Conservation (phyloP, 2,888 invertebrate genomes). For the Rhingia campestris region DNA sequence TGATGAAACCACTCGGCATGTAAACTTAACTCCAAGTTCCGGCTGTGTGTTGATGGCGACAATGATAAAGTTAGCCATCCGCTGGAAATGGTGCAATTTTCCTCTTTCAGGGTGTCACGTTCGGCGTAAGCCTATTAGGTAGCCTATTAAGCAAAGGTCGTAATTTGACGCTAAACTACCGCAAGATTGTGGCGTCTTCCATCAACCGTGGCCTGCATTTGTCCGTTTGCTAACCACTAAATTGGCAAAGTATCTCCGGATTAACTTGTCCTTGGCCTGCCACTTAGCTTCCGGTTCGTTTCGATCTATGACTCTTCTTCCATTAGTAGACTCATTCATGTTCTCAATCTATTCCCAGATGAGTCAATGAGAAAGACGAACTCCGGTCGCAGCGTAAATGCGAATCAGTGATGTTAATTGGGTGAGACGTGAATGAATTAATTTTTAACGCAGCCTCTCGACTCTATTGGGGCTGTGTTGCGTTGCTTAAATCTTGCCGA, state of each 20-base stretch:
- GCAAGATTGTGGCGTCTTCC: slow-evolving; percentile 43
- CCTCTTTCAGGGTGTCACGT: slow-evolving; percentile 79
- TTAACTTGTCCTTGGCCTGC: slow-evolving; percentile 63
- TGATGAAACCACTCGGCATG: slow-evolving; percentile 18
- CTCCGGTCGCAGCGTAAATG: slow-evolving; percentile 36
- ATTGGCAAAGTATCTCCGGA: slow-evolving; percentile 62
- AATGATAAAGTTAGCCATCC: slow-evolving; percentile 45
- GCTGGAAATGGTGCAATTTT: slow-evolving; percentile 30
- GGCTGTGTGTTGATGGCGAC: slow-evolving; percentile 9
- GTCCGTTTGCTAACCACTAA: slow-evolving; percentile 29
- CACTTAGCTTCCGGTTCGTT: slow-evolving; percentile 64
- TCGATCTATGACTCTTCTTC: slow-evolving; percentile 55
- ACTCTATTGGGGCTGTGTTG: neutral
- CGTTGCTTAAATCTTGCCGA: slow-evolving; percentile 64
- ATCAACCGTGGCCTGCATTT: slow-evolving; percentile 9
- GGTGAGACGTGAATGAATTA: slow-evolving; percentile 73
- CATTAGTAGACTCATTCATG: neutral
- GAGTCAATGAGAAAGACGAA: slow-evolving; percentile 60
- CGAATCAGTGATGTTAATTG: slow-evolving; percentile 73
- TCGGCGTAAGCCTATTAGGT: slow-evolving; percentile 82
- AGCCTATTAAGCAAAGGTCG: slow-evolving; percentile 74
- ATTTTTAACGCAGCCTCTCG: slow-evolving; percentile 59
- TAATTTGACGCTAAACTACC: slow-evolving; percentile 62
- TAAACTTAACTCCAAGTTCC: slow-evolving; percentile 48
- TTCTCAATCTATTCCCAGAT: slow-evolving; percentile 44